Percentiles rank a stretch among this genome's conserved stretches.
Evolutionary conservation across 2,797 vertebrate genomes (phyloP).

Genomic region (Rhabdomys pumilio): DNA sequence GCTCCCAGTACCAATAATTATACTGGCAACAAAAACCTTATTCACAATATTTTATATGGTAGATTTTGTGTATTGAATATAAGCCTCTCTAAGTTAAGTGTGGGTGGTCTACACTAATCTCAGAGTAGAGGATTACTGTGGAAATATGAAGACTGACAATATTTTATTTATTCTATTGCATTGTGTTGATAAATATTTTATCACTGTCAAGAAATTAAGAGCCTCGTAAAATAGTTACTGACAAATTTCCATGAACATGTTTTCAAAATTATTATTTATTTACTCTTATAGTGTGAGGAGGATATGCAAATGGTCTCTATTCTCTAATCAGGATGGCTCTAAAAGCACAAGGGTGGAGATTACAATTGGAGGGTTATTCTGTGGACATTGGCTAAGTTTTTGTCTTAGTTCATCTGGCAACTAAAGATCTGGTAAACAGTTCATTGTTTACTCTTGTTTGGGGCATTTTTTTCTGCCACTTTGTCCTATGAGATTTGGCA

Average conservation of each 20-base stretch:
- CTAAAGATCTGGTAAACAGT: not conserved
- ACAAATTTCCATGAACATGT: not conserved
- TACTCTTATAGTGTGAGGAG: not conserved
- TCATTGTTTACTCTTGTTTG: conserved; percentile 3
- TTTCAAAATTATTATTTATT: conserved; percentile 58
- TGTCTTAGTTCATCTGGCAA: conserved; percentile 9
- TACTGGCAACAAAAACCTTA: not conserved
- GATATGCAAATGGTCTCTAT: not conserved
- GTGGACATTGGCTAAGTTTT: conserved; percentile 30
- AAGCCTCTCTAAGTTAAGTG: not conserved
- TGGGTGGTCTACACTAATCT: not conserved
- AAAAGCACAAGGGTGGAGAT: not conserved
- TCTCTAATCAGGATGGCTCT: not conserved
- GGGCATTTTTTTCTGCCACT: conserved; percentile 7
- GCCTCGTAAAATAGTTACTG: not conserved
- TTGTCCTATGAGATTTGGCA: conserved; percentile 16
- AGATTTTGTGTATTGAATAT: not conserved
- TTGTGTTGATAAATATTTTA: not conserved
- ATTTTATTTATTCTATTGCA: conserved; percentile 29
- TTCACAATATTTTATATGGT: not conserved
- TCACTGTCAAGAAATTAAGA: conserved; percentile 29
- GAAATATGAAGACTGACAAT: not conserved
- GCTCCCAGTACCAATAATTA: not conserved
- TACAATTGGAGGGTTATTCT: not conserved
- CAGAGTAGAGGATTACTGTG: not conserved